Evolutionary conservation across 2,113 vertebrate species (phyloP).

Genomic region (Sinocyclocheilus rhinocerous): DNA sequence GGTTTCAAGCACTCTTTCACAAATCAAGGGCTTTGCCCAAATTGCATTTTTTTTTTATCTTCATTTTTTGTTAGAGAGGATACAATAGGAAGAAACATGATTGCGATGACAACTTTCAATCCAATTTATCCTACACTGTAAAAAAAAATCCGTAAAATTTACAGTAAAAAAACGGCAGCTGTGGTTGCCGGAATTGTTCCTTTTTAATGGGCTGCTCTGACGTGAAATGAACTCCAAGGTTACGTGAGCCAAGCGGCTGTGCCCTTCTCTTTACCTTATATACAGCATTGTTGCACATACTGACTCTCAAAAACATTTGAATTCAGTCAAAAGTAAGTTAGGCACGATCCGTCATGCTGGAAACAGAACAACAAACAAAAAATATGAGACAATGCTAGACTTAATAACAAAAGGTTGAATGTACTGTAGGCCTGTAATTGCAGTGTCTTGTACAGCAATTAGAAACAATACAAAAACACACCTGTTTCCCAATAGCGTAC

Average conservation of each 20-base stretch:
- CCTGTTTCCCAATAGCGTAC: background rate
- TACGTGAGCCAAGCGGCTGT: conserved; percentile 22
- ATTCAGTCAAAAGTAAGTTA: conserved; percentile 6
- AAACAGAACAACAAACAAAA: conserved; percentile 1
- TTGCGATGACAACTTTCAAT: conserved; percentile 56
- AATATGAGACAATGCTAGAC: background rate
- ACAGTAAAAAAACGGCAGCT: no score
- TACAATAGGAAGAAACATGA: conserved; percentile 57
- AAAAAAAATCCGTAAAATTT: no score
- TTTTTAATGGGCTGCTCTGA: conserved; percentile 42
- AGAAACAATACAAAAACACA: conserved; percentile 28
- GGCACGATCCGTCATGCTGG: background rate
- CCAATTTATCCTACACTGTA: conserved; percentile 58
- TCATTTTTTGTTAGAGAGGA: conserved; percentile 49
- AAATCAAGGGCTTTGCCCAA: conserved; percentile 64
- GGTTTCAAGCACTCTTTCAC: conserved; percentile 61
- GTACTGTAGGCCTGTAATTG: background rate
- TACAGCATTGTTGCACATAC: conserved; percentile 5
- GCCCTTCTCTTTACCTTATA: conserved; percentile 12
- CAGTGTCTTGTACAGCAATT: conserved; percentile 12
- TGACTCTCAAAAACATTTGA: background rate
- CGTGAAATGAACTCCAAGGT: conserved; percentile 51
- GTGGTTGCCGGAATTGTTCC: no score
- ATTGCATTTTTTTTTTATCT: conserved; percentile 60
- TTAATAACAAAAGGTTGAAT: background rate